Percentiles rank a stretch among this genome's conserved stretches.
These are phyloP conservation scores for Pristiophorus japonicus DNA, from an alignment of 2,113 vertebrate genomes.

Conservation along the genomic window DNA sequence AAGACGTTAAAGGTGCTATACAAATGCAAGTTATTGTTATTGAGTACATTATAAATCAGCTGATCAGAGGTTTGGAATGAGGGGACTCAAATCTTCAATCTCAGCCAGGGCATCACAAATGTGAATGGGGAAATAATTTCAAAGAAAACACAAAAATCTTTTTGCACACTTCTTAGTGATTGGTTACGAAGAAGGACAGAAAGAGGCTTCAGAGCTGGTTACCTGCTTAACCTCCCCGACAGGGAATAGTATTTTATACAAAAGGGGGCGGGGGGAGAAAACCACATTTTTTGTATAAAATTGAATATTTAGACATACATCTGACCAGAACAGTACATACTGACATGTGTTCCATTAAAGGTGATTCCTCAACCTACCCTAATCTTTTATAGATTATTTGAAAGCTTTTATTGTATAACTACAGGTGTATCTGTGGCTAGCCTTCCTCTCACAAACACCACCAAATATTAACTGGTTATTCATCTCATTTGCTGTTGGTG, in stretches of 20 bases:
- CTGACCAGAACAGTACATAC: neutral
- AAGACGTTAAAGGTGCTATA: neutral
- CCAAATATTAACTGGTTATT: neutral
- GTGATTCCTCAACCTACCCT: neutral
- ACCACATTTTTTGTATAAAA: neutral
- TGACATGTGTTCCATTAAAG: neutral
- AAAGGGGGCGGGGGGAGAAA: too few relatives aligned
- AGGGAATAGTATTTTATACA: neutral
- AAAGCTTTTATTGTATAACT: neutral
- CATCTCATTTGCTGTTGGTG: neutral
- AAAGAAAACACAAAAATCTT: neutral
- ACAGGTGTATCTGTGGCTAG: neutral
- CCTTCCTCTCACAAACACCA: neutral
- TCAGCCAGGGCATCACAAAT: neutral
- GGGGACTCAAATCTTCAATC: neutral
- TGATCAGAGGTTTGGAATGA: neutral
- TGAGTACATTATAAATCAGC: neutral
- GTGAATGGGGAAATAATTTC: neutral
- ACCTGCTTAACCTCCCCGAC: neutral
- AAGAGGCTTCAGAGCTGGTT: neutral
- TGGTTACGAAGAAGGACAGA: neutral
- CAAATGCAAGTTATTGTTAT: neutral
- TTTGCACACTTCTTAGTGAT: neutral
- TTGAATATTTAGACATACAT: neutral
- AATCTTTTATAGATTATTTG: neutral